Evolutionary conservation across 1,140 invertebrate genomes (phyloP).

Genomic region (Rhopalosiphum maidis): DNA sequence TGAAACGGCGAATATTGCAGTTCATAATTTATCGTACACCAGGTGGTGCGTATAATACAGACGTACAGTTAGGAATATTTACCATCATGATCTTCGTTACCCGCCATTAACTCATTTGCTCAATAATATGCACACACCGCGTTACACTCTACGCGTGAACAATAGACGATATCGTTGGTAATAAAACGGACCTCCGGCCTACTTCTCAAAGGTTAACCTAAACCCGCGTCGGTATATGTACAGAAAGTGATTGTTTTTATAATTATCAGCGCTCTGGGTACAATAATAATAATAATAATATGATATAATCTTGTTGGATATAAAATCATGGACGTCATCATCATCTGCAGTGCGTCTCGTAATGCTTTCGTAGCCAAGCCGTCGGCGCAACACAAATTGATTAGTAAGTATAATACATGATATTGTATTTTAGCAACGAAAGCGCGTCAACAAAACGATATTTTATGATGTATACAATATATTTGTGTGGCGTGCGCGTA

Average conservation of each 20-base stretch:
- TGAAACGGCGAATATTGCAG: neutral
- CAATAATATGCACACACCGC: neutral
- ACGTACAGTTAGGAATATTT: neutral
- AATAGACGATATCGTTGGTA: neutral
- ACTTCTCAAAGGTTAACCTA: neutral
- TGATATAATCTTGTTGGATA: neutral
- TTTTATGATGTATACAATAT: too few relatives aligned
- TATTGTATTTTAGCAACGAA: neutral
- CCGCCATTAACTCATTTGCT: neutral
- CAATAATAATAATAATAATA: neutral
- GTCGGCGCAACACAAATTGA: neutral
- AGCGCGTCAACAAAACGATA: neutral
- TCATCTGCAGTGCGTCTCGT: neutral
- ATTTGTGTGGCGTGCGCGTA: too few relatives aligned
- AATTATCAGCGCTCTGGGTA: neutral
- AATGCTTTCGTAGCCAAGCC: neutral
- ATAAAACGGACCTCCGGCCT: neutral
- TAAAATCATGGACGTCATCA: neutral
- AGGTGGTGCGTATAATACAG: too few relatives aligned
- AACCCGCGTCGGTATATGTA: neutral
- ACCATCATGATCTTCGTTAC: neutral
- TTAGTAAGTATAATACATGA: neutral
- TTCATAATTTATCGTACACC: neutral
- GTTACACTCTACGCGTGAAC: neutral
- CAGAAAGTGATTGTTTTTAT: constrained; percentile 9